These are phyloP conservation scores for Eulemur rubriventer DNA, from an alignment of 2,797 vertebrate species.

Conservation along the genomic window DNA sequence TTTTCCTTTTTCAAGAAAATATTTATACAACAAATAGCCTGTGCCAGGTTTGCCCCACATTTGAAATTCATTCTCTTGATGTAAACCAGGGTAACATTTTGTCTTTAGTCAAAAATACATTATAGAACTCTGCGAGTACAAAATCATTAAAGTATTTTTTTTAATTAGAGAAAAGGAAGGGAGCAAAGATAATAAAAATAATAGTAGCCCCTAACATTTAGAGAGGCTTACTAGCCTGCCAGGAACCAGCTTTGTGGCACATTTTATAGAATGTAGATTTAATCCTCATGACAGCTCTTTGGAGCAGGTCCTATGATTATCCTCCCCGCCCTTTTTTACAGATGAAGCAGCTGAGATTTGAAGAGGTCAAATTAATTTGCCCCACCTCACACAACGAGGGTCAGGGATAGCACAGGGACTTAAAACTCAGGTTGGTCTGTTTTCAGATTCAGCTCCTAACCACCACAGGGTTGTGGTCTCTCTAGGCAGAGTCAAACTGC, in stretches of 20 bases:
- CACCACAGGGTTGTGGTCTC: background rate
- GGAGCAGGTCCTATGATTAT: background rate
- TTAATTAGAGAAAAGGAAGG: slow-evolving; percentile 42
- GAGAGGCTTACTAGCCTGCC: slow-evolving; percentile 3
- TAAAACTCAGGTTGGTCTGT: background rate
- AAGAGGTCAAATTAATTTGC: background rate
- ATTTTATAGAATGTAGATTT: background rate
- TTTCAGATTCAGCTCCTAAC: background rate
- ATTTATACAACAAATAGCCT: slow-evolving; percentile 50
- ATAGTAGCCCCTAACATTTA: slow-evolving; percentile 17
- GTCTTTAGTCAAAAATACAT: slow-evolving; percentile 25
- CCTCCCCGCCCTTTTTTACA: background rate
- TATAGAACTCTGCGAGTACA: background rate
- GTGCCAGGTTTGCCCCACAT: background rate
- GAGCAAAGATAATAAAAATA: slow-evolving; percentile 32
- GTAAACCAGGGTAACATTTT: slow-evolving; percentile 29
- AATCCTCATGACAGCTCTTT: background rate
- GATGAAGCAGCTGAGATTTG: background rate
- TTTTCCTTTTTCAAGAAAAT: slow-evolving; percentile 59
- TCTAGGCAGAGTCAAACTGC: background rate
- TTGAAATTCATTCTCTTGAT: slow-evolving; percentile 34
- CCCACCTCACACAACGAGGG: background rate
- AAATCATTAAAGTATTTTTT: background rate
- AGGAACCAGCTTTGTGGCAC: background rate
- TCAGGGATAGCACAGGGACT: background rate